Base-by-base conservation (phyloP, 2,113 vertebrate species). In the Ploceus nigricollis region DNA sequence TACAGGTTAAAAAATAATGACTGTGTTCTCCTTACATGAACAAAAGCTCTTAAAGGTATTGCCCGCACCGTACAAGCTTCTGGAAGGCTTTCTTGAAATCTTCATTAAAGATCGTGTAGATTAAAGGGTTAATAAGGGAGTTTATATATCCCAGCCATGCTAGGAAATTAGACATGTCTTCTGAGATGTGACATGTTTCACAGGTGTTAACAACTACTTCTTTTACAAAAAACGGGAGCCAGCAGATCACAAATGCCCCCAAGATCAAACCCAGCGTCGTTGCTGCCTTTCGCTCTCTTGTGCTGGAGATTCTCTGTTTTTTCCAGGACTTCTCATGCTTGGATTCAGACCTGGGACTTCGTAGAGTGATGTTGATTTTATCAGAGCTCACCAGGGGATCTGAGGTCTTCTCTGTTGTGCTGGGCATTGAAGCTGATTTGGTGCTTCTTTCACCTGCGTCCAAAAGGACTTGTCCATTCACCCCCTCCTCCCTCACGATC, bases 81-180 rank as follows among this genome's bases (percentile, higher is more conserved):
- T 99, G 99, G 97, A 99, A 99, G 75, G 99, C 99, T 97, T 99
- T 99, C 96, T 99, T 99, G 95, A 99, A 99, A 97, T 99, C 99
- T 97, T 99, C 99, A 94, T 99, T 99, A 96, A 99, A 99, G 93
- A 99, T 99, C 75, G 99, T 99, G 96, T 99, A 99, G 97, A 99
- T 99, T 82, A 99, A 98, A 31, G 99, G 99, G 95, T 99, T 99
- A 96, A 99, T 99, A 65, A 99, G 98, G 15, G 99, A 99, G 98
- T 99, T 99, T 84, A 99, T 98, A 95, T 99, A 99, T 33, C 99
- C 99, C 96, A 99, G 96, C 99, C 99, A 99, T 15, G 99, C 98
- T 89, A 99, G 98, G 97, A 99, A 99, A 97, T 99, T 99, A 70
- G 98, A 98, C 97, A 99, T 98, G 96, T 99, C 98, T 89, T 97